A percentile compares a stretch with the other conserved stretches of the same genome.
These are phyloP conservation scores for Noctua fimbriata DNA, from an alignment of 2,888 invertebrate genomes.

Conservation along the genomic window DNA sequence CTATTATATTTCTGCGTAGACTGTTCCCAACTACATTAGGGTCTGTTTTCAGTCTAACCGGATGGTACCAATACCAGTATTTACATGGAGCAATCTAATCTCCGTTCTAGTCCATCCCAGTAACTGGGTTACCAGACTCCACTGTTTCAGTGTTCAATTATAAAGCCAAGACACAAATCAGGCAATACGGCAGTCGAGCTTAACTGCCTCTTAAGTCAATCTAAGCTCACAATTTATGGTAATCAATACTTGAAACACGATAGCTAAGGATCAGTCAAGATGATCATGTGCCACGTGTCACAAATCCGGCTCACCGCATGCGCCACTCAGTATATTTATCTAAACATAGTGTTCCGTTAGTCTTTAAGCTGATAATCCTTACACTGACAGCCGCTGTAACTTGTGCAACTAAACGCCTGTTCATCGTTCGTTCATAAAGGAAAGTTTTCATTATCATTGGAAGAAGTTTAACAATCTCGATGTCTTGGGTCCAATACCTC, in stretches of 20 bases:
- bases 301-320: constrained; percentile 38
- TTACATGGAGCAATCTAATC: not conserved
- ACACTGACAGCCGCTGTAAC: constrained; percentile 41
- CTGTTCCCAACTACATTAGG: not conserved
- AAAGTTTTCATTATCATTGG: not conserved
- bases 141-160: not conserved
- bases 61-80: not conserved
- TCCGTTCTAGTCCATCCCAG: not conserved
- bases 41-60: not conserved
- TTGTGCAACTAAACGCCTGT: constrained; percentile 31
- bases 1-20: not conserved
- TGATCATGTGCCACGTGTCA: constrained; percentile 22
- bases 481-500: not conserved
- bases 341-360: constrained; percentile 13
- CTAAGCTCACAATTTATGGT: not conserved
- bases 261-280: not conserved
- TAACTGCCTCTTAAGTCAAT: not conserved
- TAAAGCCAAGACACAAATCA: not conserved
- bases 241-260: not conserved
- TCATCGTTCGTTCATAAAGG: not conserved
- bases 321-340: constrained; percentile 23
- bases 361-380: constrained; percentile 57
- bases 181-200: not conserved
- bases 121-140: not conserved
- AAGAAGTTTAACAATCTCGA: not conserved